A percentile compares a stretch with the other conserved stretches of the same genome.
These are phyloP conservation scores for Meda fulgida DNA, from an alignment of 2,797 vertebrate species.

Conservation along the genomic window DNA sequence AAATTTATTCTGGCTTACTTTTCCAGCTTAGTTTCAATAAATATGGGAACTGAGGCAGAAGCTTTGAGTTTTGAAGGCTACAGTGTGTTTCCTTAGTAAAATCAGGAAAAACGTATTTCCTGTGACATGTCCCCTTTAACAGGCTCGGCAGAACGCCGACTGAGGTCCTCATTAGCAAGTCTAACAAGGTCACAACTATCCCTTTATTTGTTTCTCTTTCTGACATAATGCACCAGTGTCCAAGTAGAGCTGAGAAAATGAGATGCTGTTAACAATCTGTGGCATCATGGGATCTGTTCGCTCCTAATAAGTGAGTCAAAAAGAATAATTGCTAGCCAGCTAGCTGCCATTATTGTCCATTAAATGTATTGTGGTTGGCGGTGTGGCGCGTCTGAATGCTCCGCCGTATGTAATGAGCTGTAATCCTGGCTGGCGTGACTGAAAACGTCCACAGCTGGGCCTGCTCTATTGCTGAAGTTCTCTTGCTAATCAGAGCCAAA, in stretches of 20 bases:
- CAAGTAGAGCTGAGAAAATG: constrained; percentile 42
- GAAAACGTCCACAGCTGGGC: constrained; percentile 1
- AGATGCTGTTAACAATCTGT: constrained; percentile 25
- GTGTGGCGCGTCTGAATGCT: constrained; percentile 11
- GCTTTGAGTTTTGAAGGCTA: background rate
- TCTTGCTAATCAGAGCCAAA: constrained; percentile 38
- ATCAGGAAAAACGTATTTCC: background rate
- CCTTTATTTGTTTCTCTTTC: constrained; percentile 37
- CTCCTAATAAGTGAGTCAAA: constrained; percentile 40
- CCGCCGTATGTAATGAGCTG: constrained; percentile 42
- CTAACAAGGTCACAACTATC: constrained; percentile 55
- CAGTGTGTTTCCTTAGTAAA: background rate
- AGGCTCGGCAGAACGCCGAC: constrained; percentile 21
- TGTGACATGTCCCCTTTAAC: constrained; percentile 27
- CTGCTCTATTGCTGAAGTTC: constrained; percentile 36
- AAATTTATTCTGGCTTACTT: background rate
- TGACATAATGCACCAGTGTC: constrained; percentile 40
- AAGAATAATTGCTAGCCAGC: constrained; percentile 31
- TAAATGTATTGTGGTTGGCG: constrained; percentile 42
- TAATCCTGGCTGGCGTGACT: constrained; percentile 28
- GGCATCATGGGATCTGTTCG: constrained; percentile 26
- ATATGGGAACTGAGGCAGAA: background rate
- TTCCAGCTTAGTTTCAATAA: background rate
- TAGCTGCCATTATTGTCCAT: constrained; percentile 40
- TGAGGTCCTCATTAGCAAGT: constrained; percentile 55